phyloP scores from a whole-genome alignment of 2,113 vertebrate species.

The Leptosomus discolor region DNA sequence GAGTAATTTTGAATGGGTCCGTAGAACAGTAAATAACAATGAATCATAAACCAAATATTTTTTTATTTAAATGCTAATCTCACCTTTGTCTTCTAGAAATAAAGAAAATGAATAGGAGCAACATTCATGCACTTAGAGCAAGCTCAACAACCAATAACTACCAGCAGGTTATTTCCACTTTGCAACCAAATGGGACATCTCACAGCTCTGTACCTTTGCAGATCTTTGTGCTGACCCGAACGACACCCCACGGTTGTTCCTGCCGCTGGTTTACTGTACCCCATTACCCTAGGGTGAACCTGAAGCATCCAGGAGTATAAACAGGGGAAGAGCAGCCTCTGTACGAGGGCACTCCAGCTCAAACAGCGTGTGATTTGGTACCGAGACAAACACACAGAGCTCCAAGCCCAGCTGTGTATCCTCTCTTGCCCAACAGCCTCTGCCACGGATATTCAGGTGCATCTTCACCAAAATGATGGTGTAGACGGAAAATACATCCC shows the following conservation, averaged over 20 bases:
- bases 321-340: neutral
- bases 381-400: fast-evolving
- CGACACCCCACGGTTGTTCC: neutral
- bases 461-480: neutral
- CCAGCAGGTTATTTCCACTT: neutral
- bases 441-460: neutral
- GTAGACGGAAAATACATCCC: neutral
- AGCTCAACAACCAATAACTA: neutral
- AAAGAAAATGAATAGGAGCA: neutral
- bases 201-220: neutral
- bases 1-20: neutral
- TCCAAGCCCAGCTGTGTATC: neutral
- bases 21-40: conserved; percentile 1
- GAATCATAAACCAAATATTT: neutral
- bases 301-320: neutral
- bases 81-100: conserved; percentile 18
- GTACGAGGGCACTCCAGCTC: neutral
- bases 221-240: neutral
- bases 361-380: neutral
- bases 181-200: neutral
- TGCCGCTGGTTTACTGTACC: neutral
- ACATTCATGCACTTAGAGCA: neutral
- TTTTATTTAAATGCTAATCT: conserved; percentile 41
- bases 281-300: neutral
- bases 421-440: neutral